Evolutionary conservation across 2,797 vertebrate genomes (phyloP).

Genomic region (Pangasius mekongensis): DNA sequence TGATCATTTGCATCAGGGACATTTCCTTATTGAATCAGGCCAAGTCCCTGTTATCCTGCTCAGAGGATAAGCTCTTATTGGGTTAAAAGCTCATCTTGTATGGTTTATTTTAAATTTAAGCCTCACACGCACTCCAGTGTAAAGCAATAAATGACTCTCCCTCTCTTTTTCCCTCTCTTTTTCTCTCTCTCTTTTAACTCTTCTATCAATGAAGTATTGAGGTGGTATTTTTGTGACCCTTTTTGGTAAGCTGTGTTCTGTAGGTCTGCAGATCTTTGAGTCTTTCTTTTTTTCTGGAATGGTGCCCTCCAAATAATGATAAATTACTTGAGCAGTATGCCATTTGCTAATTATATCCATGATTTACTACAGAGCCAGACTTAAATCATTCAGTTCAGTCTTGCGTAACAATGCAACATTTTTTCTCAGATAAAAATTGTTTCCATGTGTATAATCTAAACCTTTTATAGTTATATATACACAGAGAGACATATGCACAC

Average conservation of each 20-base stretch:
- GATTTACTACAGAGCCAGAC: slow-evolving; percentile 99
- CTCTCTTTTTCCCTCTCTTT: slow-evolving; percentile 59
- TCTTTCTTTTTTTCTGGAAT: slow-evolving; percentile 94
- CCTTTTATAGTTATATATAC: slow-evolving; percentile 85
- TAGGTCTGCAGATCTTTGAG: slow-evolving; percentile 96
- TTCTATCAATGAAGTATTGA: slow-evolving; percentile 95
- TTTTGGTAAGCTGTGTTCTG: slow-evolving; percentile 97
- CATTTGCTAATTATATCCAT: slow-evolving; percentile 99
- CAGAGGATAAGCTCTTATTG: slow-evolving; percentile 84
- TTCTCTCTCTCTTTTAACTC: slow-evolving; percentile 67
- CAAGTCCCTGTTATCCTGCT: slow-evolving; percentile 80
- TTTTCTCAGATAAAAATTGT: slow-evolving; percentile 94
- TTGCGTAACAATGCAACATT: slow-evolving; percentile 99
- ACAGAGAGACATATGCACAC: slow-evolving; percentile 66
- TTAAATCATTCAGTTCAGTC: slow-evolving; percentile 99
- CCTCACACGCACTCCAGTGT: slow-evolving; percentile 77
- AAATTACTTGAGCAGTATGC: slow-evolving; percentile 99
- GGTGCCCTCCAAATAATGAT: slow-evolving; percentile 99
- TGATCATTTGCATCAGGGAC: slow-evolving; percentile 86
- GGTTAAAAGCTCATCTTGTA: slow-evolving; percentile 85
- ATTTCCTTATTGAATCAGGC: slow-evolving; percentile 87
- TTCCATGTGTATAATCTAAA: slow-evolving; percentile 99
- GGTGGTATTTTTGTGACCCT: slow-evolving; percentile 93
- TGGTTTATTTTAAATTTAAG: slow-evolving; percentile 84
- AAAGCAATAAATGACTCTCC: slow-evolving; percentile 73